phyloP scores from a whole-genome alignment of 1,140 invertebrate species.

The Camponotus pennsylvanicus region DNA sequence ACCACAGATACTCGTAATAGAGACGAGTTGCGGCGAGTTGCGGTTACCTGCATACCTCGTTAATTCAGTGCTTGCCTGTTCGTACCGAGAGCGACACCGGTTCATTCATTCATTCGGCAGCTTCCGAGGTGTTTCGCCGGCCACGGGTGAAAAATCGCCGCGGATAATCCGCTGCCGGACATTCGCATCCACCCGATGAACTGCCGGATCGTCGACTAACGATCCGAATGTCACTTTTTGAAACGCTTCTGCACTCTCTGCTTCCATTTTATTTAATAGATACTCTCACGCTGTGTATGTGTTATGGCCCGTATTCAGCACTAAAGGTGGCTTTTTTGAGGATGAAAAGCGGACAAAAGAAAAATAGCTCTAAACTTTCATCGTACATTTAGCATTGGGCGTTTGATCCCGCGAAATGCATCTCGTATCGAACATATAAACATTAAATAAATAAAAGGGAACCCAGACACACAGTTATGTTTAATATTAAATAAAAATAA shows the following conservation, averaged over 20 bases:
- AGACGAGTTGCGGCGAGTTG: constrained; percentile 70
- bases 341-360: background rate
- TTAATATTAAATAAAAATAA: background rate
- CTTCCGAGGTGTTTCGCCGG: constrained; percentile 53
- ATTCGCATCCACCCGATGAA: constrained; percentile 39
- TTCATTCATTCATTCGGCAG: constrained; percentile 73
- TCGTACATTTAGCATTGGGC: background rate
- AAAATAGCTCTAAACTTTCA: background rate
- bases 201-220: constrained; percentile 49
- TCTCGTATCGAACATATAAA: background rate
- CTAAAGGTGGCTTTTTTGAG: background rate
- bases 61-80: constrained; percentile 70
- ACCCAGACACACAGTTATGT: background rate
- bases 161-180: constrained; percentile 60
- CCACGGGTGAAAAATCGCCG: constrained; percentile 58
- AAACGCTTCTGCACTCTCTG: constrained; percentile 40
- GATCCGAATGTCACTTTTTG: constrained; percentile 64
- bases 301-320: background rate
- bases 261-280: constrained; percentile 46
- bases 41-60: constrained; percentile 70
- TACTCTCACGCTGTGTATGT: background rate
- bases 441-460: background rate
- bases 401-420: too few species aligned
- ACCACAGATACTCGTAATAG: constrained; percentile 68
- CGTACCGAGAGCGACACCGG: constrained; percentile 60